These are phyloP conservation scores for Matsumyia berberina DNA, from an alignment of 2,888 invertebrate genomes.

Conservation along the genomic window DNA sequence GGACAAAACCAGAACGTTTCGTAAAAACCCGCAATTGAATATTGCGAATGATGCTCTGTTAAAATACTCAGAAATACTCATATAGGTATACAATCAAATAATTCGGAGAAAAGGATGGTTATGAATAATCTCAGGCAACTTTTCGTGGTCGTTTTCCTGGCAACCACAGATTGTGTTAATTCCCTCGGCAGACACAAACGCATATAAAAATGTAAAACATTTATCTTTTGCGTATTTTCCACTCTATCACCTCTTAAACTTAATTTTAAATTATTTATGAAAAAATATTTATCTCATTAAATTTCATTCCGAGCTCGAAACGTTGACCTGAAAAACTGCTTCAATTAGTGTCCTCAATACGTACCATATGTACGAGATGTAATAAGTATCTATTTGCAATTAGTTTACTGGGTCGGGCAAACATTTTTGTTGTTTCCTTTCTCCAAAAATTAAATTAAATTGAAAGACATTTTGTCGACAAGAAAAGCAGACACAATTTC, in stretches of 20 bases:
- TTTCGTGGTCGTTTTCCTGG: not conserved
- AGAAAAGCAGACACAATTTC: slow-evolving; percentile 5
- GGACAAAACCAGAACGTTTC: not conserved
- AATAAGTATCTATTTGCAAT: slow-evolving; percentile 27
- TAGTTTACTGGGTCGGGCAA: slow-evolving; percentile 33
- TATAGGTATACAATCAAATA: not conserved
- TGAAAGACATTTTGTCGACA: not conserved
- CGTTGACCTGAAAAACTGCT: slow-evolving; percentile 26
- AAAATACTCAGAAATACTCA: not conserved
- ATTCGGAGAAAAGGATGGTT: not conserved
- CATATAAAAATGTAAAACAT: not conserved
- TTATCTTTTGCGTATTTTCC: not conserved
- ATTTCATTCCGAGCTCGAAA: slow-evolving; percentile 12
- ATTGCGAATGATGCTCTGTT: not conserved
- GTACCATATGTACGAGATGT: slow-evolving; percentile 4
- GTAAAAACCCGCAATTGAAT: not conserved
- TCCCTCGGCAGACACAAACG: not conserved
- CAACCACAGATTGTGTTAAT: not conserved
- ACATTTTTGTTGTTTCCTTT: not conserved
- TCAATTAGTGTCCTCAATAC: slow-evolving; percentile 48
- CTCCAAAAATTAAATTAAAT: not conserved
- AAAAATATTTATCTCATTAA: not conserved
- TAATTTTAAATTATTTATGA: not conserved
- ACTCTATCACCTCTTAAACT: not conserved
- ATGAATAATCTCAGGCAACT: not conserved